Conservation (phyloP, 2,888 invertebrate genomes). For the Volucella inflata region DNA sequence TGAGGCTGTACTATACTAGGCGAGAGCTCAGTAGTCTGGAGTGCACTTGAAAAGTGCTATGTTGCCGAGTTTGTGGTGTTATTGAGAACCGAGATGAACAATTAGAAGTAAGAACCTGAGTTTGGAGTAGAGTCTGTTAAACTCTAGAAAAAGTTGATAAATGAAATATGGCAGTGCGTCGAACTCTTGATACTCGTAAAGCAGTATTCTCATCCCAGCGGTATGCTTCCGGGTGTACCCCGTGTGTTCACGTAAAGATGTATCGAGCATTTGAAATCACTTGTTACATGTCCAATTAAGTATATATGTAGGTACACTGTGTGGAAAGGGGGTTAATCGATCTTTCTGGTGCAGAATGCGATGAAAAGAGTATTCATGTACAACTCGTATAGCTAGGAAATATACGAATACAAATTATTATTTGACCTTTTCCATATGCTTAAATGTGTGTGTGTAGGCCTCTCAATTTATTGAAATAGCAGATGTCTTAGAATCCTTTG, state of each 20-base stretch:
- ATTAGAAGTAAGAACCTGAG: conserved; percentile 1
- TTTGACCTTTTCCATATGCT: too few species aligned
- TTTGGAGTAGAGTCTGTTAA: conserved; percentile 9
- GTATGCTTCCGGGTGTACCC: neutral
- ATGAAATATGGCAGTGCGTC: conserved; percentile 56
- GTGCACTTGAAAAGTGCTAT: conserved; percentile 73
- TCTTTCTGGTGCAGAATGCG: neutral
- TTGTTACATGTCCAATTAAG: conserved; percentile 29
- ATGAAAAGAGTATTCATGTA: too few species aligned
- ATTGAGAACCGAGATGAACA: conserved; percentile 36
- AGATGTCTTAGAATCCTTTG: too few species aligned
- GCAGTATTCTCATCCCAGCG: neutral
- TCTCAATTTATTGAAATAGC: too few species aligned
- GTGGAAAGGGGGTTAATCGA: conserved; percentile 1
- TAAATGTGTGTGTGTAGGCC: too few species aligned
- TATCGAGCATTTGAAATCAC: conserved; percentile 7
- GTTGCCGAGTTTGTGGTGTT: conserved; percentile 67
- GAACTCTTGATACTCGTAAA: conserved; percentile 38
- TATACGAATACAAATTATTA: too few species aligned
- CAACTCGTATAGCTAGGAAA: too few species aligned
- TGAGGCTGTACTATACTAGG: conserved; percentile 23
- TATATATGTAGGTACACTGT: neutral
- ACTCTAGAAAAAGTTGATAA: conserved; percentile 16
- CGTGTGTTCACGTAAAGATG: neutral
- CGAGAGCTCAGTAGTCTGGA: conserved; percentile 29